Conservation (phyloP, 1,140 invertebrate genomes). For the Drosophila obscura region DNA sequence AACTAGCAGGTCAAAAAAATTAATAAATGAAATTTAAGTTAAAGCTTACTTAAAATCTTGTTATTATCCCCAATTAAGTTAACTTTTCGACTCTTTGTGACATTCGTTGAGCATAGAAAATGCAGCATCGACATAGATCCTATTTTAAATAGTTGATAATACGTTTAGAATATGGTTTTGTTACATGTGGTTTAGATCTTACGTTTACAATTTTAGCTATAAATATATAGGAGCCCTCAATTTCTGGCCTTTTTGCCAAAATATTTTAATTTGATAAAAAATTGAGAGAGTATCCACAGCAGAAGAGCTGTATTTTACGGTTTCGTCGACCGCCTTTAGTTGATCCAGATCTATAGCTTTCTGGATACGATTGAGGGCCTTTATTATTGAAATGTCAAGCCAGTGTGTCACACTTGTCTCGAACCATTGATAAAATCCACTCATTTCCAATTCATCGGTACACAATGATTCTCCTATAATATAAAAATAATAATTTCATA, state of each 20-base stretch:
- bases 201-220: conserved; percentile 94
- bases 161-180: background rate
- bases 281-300: conserved; percentile 97
- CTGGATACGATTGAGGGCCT: conserved; percentile 91
- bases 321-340: conserved; percentile 89
- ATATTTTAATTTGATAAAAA: conserved; percentile 96
- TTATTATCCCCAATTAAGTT: conserved; percentile 85
- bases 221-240: conserved; percentile 93
- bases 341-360: conserved; percentile 95
- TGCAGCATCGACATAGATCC: conserved; percentile 93
- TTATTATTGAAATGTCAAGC: conserved; percentile 95
- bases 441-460: conserved; percentile 87
- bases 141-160: conserved; percentile 82
- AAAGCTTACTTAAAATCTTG: conserved; percentile 89
- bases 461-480: conserved; percentile 87
- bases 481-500: conserved; percentile 1
- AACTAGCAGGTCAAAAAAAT: conserved; percentile 18
- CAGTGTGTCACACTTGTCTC: conserved; percentile 93
- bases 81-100: conserved; percentile 89
- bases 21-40: background rate
- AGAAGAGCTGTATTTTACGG: conserved; percentile 96
- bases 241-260: conserved; percentile 97
- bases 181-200: conserved; percentile 4
- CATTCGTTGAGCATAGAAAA: conserved; percentile 93
- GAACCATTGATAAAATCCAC: conserved; percentile 94